These are phyloP conservation scores for Caprella mutica DNA, from an alignment of 2,888 invertebrate genomes.

Conservation along the genomic window DNA sequence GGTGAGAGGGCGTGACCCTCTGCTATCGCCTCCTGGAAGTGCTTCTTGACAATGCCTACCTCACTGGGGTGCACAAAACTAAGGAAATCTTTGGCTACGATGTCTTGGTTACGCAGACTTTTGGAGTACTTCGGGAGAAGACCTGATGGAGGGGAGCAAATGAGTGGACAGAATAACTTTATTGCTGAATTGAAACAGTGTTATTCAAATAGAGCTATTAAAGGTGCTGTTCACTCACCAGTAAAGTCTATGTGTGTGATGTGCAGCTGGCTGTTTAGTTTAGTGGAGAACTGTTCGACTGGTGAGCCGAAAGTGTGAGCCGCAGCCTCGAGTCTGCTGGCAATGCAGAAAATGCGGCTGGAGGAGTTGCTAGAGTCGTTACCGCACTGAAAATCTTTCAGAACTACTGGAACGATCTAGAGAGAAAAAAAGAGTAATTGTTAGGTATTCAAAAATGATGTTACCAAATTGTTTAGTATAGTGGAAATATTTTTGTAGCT, in stretches of 20 bases:
- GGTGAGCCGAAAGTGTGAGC: constrained; percentile 41
- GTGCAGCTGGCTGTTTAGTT: constrained; percentile 72
- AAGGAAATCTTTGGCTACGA: constrained; percentile 58
- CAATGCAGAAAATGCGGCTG: constrained; percentile 22
- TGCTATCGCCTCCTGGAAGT: constrained; percentile 66
- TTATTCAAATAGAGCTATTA: too few species aligned
- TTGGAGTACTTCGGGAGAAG: not conserved
- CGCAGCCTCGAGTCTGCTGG: constrained; percentile 34
- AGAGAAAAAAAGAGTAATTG: too few species aligned
- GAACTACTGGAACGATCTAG: too few species aligned
- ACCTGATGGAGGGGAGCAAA: not conserved
- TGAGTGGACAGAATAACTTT: not conserved
- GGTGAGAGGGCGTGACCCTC: constrained; percentile 47
- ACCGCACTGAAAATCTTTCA: too few species aligned
- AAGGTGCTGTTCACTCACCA: constrained; percentile 53
- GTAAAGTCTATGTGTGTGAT: constrained; percentile 67
- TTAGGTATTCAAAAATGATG: too few species aligned
- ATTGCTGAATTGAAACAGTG: not conserved
- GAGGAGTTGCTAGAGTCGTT: too few species aligned
- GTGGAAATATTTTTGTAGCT: too few species aligned
- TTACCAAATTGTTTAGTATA: too few species aligned
- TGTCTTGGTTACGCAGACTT: constrained; percentile 40
- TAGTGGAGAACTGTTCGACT: constrained; percentile 79
- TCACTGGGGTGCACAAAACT: constrained; percentile 78
- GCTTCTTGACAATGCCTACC: constrained; percentile 60